Conservation (phyloP, 2,888 invertebrate genomes). For the Plutella xylostella region DNA sequence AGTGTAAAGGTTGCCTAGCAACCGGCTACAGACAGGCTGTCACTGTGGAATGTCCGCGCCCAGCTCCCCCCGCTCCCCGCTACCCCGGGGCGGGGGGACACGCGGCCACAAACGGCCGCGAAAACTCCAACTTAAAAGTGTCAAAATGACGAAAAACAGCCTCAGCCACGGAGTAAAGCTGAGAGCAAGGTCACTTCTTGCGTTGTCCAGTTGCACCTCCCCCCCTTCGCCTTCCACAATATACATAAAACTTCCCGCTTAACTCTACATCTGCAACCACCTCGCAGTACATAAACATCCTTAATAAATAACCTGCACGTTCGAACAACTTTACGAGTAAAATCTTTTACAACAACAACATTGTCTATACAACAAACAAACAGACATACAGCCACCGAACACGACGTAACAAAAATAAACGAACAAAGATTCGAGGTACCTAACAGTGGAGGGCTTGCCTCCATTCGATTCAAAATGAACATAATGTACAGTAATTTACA, state of each 20-base stretch:
- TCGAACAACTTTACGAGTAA: constrained; percentile 7
- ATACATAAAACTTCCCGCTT: constrained; percentile 18
- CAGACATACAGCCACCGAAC: too few species aligned
- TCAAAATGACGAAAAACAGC: not conserved
- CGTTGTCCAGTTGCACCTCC: constrained; percentile 2
- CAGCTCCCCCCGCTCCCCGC: not conserved
- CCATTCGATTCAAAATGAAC: not conserved
- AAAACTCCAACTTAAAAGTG: too few species aligned
- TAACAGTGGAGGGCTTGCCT: constrained; percentile 8
- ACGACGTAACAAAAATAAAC: too few species aligned
- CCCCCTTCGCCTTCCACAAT: constrained; percentile 8
- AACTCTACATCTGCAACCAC: constrained; percentile 17
- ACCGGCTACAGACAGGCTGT: not conserved
- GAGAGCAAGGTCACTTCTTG: constrained; percentile 8
- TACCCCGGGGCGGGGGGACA: too few species aligned
- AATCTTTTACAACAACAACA: constrained; percentile 11
- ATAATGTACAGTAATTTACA: not conserved
- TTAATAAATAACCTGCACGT: constrained; percentile 17
- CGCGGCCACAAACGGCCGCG: not conserved
- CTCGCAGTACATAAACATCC: constrained; percentile 6
- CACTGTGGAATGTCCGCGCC: constrained; percentile 5
- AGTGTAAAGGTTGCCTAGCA: constrained; percentile 10
- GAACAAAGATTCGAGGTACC: constrained; percentile 14
- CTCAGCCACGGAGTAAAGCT: constrained; percentile 1
- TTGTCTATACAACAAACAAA: too few species aligned